These are phyloP conservation scores for Enchytraeus crypticus DNA, from an alignment of 2,888 invertebrate species.

Conservation along the genomic window DNA sequence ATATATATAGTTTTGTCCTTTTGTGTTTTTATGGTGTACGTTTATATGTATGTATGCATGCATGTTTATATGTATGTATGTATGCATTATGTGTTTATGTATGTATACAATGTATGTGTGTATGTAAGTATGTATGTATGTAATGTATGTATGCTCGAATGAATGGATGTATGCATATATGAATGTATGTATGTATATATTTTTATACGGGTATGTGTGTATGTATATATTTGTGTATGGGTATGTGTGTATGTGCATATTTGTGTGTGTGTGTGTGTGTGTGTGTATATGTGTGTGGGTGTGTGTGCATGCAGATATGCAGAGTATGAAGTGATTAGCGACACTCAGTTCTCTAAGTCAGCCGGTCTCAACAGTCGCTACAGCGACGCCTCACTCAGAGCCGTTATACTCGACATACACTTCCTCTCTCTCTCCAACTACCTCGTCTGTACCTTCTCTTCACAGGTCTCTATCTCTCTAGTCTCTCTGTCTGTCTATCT, in stretches of 20 bases:
- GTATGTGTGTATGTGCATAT: background rate
- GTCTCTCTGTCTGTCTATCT: background rate
- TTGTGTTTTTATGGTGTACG: too few species aligned
- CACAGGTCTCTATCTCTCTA: conserved; percentile 62
- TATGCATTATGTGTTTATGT: too few species aligned
- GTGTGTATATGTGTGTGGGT: too few species aligned
- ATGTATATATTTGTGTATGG: too few species aligned
- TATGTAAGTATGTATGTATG: too few species aligned
- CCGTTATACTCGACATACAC: conserved; percentile 80
- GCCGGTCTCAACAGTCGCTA: conserved; percentile 51
- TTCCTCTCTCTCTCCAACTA: conserved; percentile 79
- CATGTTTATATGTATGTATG: background rate
- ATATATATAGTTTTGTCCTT: too few species aligned
- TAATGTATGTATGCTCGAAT: too few species aligned
- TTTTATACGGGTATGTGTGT: conserved; percentile 3
- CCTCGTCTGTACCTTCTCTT: conserved; percentile 94
- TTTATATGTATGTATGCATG: too few species aligned
- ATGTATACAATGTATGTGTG: too few species aligned
- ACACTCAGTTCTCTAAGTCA: conserved; percentile 75
- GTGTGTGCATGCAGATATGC: conserved; percentile 63
- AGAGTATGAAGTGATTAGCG: conserved; percentile 77
- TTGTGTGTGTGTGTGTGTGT: too few species aligned
- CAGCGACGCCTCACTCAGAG: background rate
- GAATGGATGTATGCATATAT: too few species aligned
- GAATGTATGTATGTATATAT: conserved; percentile 3